Percentiles rank a stretch among this genome's conserved stretches.
These are phyloP conservation scores for Myotis pilosus DNA, from an alignment of 2,797 vertebrate species.

Conservation along the genomic window DNA sequence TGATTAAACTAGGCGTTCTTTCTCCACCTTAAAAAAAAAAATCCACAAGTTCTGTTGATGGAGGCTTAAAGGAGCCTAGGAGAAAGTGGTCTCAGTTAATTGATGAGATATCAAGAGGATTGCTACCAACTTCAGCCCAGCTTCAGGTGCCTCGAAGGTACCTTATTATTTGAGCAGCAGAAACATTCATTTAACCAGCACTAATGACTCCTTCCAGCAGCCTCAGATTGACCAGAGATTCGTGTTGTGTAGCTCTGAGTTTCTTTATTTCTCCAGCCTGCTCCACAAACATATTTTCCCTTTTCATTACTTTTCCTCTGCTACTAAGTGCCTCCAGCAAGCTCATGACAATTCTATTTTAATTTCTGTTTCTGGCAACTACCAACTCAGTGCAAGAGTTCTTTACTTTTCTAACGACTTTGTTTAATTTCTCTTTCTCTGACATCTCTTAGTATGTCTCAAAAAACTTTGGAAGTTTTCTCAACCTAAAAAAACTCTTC, in stretches of 20 bases:
- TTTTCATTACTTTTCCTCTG: slow-evolving; percentile 27
- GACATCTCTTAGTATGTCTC: slow-evolving; percentile 26
- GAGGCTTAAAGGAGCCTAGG: slow-evolving; percentile 19
- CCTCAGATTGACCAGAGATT: background rate
- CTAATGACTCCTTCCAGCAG: slow-evolving; percentile 46
- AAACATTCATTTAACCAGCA: slow-evolving; percentile 33
- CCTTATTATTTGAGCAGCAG: slow-evolving; percentile 49
- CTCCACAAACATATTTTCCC: slow-evolving; percentile 6
- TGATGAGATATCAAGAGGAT: slow-evolving; percentile 47
- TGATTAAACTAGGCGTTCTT: background rate
- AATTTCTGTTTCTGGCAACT: slow-evolving; percentile 32
- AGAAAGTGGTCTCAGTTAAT: slow-evolving; percentile 51
- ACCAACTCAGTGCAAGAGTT: background rate
- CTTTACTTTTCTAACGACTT: background rate
- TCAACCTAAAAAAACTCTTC: slow-evolving; percentile 33
- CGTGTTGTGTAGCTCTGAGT: background rate
- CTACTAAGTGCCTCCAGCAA: background rate
- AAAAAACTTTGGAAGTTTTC: background rate
- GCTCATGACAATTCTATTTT: slow-evolving; percentile 32
- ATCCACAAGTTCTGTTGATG: background rate
- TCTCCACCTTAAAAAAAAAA: slow-evolving; percentile 31
- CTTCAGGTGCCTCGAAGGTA: slow-evolving; percentile 17
- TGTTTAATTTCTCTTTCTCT: slow-evolving; percentile 33
- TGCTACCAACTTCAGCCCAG: background rate
- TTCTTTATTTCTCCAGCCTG: background rate